These are phyloP conservation scores for Apeltes quadracus DNA, from an alignment of 2,113 vertebrate species.

Conservation along the genomic window DNA sequence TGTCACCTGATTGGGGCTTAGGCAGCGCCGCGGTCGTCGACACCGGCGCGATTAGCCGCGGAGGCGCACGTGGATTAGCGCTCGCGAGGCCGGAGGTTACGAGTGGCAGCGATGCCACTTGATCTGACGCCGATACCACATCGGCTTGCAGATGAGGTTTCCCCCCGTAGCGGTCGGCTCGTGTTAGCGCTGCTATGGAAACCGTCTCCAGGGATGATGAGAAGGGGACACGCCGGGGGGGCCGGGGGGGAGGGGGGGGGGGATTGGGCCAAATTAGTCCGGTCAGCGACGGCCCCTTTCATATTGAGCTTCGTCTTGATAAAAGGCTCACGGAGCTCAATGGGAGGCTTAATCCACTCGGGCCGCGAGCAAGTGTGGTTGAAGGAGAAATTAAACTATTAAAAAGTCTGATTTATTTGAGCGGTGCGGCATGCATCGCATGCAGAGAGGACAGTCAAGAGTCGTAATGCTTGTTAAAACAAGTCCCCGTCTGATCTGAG, in stretches of 20 bases:
- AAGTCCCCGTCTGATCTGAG: neutral
- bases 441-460: constrained; percentile 1
- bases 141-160: constrained; percentile 58
- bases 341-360: constrained; percentile 54
- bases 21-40: constrained; percentile 53
- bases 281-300: constrained; percentile 56
- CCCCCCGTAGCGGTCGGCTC: constrained; percentile 38
- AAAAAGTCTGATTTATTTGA: constrained; percentile 27
- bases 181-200: constrained; percentile 66
- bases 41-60: constrained; percentile 58
- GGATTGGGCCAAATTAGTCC: constrained; percentile 50
- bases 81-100: constrained; percentile 43
- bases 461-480: neutral
- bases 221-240: constrained; percentile 37
- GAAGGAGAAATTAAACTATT: constrained; percentile 54
- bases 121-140: constrained; percentile 63
- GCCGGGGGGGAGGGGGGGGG: too few relatives aligned
- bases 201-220: constrained; percentile 65
- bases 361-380: constrained; percentile 46
- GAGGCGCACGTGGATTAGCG: constrained; percentile 68
- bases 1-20: constrained; percentile 73
- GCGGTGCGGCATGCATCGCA: neutral
- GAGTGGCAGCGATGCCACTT: constrained; percentile 53
- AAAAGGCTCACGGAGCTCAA: constrained; percentile 49
- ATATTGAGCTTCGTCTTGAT: constrained; percentile 48